These are phyloP conservation scores for Peribatodes rhomboidaria DNA, from an alignment of 2,888 invertebrate species.

Conservation along the genomic window DNA sequence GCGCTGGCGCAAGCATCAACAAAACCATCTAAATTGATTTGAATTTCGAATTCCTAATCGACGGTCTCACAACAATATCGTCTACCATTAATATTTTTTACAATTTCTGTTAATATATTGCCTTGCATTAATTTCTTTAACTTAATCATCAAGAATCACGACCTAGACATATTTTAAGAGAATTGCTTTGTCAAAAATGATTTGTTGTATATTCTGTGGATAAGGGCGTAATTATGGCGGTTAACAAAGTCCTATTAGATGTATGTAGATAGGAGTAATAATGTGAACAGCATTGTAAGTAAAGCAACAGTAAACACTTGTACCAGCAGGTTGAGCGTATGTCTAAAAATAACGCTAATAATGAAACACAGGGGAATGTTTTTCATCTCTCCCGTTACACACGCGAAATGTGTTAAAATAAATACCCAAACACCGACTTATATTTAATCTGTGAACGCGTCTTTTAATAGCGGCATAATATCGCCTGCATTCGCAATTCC, in stretches of 20 bases:
- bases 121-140: slow-evolving; percentile 67
- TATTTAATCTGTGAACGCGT: slow-evolving; percentile 61
- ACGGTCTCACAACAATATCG: slow-evolving; percentile 65
- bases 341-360: slow-evolving; percentile 84
- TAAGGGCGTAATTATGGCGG: slow-evolving; percentile 45
- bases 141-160: slow-evolving; percentile 64
- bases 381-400: slow-evolving; percentile 84
- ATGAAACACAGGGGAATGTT: slow-evolving; percentile 86
- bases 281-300: slow-evolving; percentile 79
- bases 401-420: slow-evolving; percentile 86
- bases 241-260: slow-evolving; percentile 37
- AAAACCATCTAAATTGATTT: slow-evolving; percentile 77
- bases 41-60: slow-evolving; percentile 73
- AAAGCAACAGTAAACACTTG: slow-evolving; percentile 79
- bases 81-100: background rate
- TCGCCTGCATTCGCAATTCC: slow-evolving; percentile 80
- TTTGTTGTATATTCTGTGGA: slow-evolving; percentile 55
- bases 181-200: slow-evolving; percentile 71
- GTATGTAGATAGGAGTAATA: slow-evolving; percentile 56
- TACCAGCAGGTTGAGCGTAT: slow-evolving; percentile 80
- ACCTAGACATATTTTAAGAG: slow-evolving; percentile 62
- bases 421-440: slow-evolving; percentile 73
- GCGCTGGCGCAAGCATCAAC: slow-evolving; percentile 67
- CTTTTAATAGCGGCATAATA: slow-evolving; percentile 82
- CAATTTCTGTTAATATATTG: slow-evolving; percentile 70